phyloP scores from a whole-genome alignment of 2,888 invertebrate genomes.

The Ypsolopha scabrella region DNA sequence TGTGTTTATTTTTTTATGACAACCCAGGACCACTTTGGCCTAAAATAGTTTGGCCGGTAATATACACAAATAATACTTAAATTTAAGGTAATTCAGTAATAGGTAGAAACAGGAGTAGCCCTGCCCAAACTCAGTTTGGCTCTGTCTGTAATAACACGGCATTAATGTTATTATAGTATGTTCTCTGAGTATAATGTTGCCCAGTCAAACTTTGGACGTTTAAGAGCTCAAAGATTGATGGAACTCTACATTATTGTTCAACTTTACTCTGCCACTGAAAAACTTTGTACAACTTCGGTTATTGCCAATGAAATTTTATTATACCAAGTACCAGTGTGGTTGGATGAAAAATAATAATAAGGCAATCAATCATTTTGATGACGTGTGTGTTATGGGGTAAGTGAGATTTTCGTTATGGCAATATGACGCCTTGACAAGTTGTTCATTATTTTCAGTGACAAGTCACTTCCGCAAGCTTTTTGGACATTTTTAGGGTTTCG shows the following conservation, averaged over 20 bases:
- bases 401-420: no score
- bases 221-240: slow-evolving; percentile 39
- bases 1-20: no score
- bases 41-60: no score
- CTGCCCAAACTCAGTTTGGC: no score
- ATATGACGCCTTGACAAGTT: no score
- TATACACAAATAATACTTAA: no score
- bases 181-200: slow-evolving; percentile 22
- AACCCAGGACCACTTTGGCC: no score
- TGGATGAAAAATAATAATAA: neutral
- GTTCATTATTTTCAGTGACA: no score
- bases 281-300: neutral
- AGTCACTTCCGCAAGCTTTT: no score
- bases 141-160: slow-evolving; percentile 3
- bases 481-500: no score
- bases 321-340: neutral
- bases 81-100: no score
- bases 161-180: slow-evolving; percentile 17
- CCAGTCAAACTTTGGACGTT: slow-evolving; percentile 35
- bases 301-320: slow-evolving; percentile 1
- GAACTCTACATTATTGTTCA: slow-evolving; percentile 6
- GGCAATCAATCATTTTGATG: neutral
- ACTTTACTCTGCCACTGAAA: neutral
- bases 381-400: neutral
- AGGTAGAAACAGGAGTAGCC: no score